Conservation (phyloP, 1,140 invertebrate species). For the Brachionus calyciflorus region DNA sequence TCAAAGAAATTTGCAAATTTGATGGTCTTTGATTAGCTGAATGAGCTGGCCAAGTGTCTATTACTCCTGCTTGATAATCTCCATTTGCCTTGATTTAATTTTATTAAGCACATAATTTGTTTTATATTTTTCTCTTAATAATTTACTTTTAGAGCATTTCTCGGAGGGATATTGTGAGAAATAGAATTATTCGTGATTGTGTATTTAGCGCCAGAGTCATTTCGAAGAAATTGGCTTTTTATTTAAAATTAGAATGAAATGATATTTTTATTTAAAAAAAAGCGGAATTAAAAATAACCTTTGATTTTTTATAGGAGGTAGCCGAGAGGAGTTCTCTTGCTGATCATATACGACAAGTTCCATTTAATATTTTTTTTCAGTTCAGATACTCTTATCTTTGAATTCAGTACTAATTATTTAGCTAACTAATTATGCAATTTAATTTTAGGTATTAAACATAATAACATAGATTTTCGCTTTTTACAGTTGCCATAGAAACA, state of each 20-base stretch:
- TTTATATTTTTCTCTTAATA: neutral
- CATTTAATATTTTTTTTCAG: neutral
- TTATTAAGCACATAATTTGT: neutral
- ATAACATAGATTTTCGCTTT: no score
- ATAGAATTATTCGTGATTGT: slow-evolving; percentile 50
- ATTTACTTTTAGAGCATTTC: slow-evolving; percentile 53
- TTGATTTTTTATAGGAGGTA: slow-evolving; percentile 6
- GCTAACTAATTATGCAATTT: slow-evolving; percentile 18
- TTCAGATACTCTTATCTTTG: no score
- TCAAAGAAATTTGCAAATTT: slow-evolving; percentile 52
- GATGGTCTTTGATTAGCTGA: slow-evolving; percentile 54
- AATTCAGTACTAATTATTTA: neutral
- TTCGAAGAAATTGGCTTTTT: neutral
- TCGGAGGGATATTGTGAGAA: slow-evolving; percentile 53
- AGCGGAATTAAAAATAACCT: neutral
- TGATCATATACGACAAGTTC: neutral
- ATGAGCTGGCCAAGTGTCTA: slow-evolving; percentile 61
- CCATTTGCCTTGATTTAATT: neutral
- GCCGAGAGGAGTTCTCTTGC: neutral
- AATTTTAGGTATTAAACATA: neutral
- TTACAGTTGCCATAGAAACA: no score
- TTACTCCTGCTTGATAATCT: slow-evolving; percentile 49
- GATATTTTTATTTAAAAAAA: neutral
- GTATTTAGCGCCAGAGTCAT: slow-evolving; percentile 49
- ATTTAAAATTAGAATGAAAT: neutral